Evolutionary conservation across 1,140 invertebrate genomes (phyloP).

Genomic region (Drosophila tropicalis): DNA sequence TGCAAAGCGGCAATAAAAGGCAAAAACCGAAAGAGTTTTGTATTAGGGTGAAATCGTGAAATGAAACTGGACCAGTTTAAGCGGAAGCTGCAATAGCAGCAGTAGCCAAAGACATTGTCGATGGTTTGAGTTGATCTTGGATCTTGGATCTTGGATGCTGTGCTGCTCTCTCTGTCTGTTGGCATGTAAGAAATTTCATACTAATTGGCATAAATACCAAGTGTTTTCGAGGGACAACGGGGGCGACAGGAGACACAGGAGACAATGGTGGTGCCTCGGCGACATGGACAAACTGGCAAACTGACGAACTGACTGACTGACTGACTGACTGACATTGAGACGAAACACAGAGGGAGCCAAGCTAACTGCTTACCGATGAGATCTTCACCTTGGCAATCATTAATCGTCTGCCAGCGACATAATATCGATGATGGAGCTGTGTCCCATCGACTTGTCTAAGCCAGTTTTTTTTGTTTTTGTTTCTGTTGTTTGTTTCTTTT

Average conservation of each 20-base stretch:
- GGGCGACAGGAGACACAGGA: slow-evolving; percentile 58
- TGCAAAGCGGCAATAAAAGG: slow-evolving; percentile 43
- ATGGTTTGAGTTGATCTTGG: slow-evolving; percentile 38
- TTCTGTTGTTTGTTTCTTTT: slow-evolving; percentile 19
- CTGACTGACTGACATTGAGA: slow-evolving; percentile 73
- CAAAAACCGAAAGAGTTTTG: slow-evolving; percentile 45
- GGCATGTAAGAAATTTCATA: slow-evolving; percentile 83
- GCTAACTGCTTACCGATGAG: slow-evolving; percentile 71
- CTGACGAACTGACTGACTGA: slow-evolving; percentile 74
- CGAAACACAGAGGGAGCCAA: slow-evolving; percentile 30
- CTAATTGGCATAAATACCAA: slow-evolving; percentile 83
- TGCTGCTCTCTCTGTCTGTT: slow-evolving; percentile 57
- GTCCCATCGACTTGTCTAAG: slow-evolving; percentile 59
- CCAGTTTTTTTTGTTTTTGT: slow-evolving; percentile 51
- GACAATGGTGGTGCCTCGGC: slow-evolving; percentile 35
- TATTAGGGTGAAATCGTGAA: slow-evolving; percentile 80
- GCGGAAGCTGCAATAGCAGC: slow-evolving; percentile 68
- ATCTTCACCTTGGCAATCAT: slow-evolving; percentile 83
- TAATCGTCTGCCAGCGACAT: slow-evolving; percentile 82
- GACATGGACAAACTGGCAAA: slow-evolving; percentile 62
- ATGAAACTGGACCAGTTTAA: slow-evolving; percentile 82
- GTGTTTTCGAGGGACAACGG: slow-evolving; percentile 62
- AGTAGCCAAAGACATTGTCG: slow-evolving; percentile 17
- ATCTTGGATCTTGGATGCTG: slow-evolving; percentile 30
- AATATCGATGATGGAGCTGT: slow-evolving; percentile 82